phyloP scores from a whole-genome alignment of 2,113 vertebrate genomes.

The Chloroceryle aenea region DNA sequence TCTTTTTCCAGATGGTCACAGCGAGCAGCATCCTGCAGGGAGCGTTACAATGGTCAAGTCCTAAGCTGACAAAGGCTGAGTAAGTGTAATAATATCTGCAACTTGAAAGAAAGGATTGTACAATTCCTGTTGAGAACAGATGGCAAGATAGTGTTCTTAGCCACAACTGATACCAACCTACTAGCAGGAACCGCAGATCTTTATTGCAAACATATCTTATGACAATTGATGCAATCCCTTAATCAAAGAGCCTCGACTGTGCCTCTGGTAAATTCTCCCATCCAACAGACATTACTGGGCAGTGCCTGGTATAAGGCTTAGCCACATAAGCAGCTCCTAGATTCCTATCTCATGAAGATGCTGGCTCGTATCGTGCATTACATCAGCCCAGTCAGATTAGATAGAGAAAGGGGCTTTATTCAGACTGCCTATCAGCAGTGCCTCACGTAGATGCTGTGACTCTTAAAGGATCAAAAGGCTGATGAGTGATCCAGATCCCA shows the following conservation, averaged over 20 bases:
- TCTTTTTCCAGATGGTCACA: conserved; percentile 49
- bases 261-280: conserved; percentile 35
- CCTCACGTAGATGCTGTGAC: conserved; percentile 16
- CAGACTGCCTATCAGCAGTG: conserved; percentile 15
- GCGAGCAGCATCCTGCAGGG: conserved; percentile 40
- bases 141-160: conserved; percentile 56
- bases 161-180: conserved; percentile 2
- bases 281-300: not conserved
- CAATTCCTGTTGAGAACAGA: conserved; percentile 48
- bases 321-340: conserved; percentile 52
- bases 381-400: conserved; percentile 53
- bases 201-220: conserved; percentile 43
- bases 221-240: conserved; percentile 50
- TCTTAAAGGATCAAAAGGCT: conserved; percentile 37
- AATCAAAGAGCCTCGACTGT: conserved; percentile 43
- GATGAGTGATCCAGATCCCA: conserved; percentile 15
- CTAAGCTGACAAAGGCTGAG: conserved; percentile 58
- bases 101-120: conserved; percentile 57
- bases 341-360: conserved; percentile 39
- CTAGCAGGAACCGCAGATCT: conserved; percentile 45
- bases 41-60: conserved; percentile 46
- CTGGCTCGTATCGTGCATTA: conserved; percentile 16
- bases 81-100: conserved; percentile 64
- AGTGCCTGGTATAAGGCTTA: conserved; percentile 51
- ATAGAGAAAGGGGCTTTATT: conserved; percentile 62